Evolutionary conservation across 2,113 vertebrate genomes (phyloP).

Genomic region (Myiozetetes cayanensis): DNA sequence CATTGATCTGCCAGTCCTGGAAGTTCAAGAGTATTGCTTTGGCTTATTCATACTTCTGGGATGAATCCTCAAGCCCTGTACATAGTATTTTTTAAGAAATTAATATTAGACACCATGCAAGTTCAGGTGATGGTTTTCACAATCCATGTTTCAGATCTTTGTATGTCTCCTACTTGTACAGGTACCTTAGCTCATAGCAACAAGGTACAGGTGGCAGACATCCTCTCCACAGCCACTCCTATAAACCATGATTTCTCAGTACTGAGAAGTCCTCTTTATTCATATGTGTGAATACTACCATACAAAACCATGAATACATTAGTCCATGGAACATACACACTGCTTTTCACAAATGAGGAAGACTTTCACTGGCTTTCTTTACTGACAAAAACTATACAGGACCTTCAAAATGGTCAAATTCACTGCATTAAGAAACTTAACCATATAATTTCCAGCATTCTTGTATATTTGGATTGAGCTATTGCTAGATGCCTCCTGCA

Average conservation of each 20-base stretch:
- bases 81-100: background rate
- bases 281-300: background rate
- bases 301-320: background rate
- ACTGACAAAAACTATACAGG: background rate
- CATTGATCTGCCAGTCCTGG: background rate
- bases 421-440: background rate
- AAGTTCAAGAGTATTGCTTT: background rate
- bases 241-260: background rate
- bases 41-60: background rate
- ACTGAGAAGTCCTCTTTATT: background rate
- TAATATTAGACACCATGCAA: background rate
- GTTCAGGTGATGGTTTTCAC: background rate
- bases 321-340: background rate
- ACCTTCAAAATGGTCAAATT: background rate
- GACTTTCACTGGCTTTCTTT: background rate
- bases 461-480: background rate
- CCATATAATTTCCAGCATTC: background rate
- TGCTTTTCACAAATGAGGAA: background rate
- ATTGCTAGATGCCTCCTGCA: background rate
- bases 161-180: background rate
- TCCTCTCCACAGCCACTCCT: background rate
- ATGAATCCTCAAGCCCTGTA: background rate
- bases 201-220: accelerated
- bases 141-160: background rate
- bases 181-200: background rate